Base-by-base conservation (phyloP, 2,888 invertebrate genomes). In the Homarus gammarus region DNA sequence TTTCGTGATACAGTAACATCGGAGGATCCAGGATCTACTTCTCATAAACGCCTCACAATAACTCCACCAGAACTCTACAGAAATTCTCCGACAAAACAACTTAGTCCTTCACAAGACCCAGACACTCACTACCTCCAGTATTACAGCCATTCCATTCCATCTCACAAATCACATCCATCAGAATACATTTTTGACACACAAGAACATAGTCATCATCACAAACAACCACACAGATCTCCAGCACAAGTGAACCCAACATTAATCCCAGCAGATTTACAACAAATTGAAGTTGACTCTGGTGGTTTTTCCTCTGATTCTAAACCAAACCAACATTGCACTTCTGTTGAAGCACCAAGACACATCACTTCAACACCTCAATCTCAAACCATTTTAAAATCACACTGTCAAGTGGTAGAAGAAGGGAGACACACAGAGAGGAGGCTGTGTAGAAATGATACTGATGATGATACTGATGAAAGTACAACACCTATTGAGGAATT, bases 391-490 rank as follows among this genome's bases (percentile, higher is more conserved):
- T 40, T 38, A 18, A 31, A 10, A 5, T 15, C 8, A 5, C 33
- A 44, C 22, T 27, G 18, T 49, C 15, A 38, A 27, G 68, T 22
- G 40, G 68, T 3, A 12, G 68, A 64, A 64, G 68, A 40, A 68
- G 31, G 12, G n/a, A 83, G 31, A 51, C 78, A 10, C 51, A 8
- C 72, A 84, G 73, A 33, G 12, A 36, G 36, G 36, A 73, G 56
- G n/a, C 22, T 12, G 31, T 79, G 38, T 38, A 61, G 88, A 44
- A 44, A 10, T n/a, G 88, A 88, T 27, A 84, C 84, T 2, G 88
- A 88, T 36, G 88, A 88, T 10, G 88, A 88, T 84, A 88, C 88
- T 12, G 88, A 88, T 70, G 88, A 83, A 36, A 88, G 88, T 77
- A 88, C 83, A 40, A 88, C 88, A 18, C 88, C 88, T 15, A 72